Conservation (phyloP, 1,140 invertebrate species). For the Trachelipus rathkii region DNA sequence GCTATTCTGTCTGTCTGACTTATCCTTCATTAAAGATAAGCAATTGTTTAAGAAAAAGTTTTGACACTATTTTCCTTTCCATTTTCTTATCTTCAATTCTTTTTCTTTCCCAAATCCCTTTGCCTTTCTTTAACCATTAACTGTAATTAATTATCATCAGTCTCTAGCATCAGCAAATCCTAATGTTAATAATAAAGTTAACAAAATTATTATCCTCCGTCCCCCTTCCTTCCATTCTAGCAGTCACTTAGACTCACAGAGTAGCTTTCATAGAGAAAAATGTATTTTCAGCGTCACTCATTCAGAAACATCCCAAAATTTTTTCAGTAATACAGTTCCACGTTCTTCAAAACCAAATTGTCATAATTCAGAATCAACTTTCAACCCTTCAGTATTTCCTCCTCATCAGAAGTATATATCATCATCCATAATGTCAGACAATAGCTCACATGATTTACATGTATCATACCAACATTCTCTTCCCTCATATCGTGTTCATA, state of each 20-base stretch:
- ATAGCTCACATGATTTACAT: background rate
- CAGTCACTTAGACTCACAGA: background rate
- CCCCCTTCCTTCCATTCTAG: background rate
- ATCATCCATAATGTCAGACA: background rate
- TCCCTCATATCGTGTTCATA: background rate
- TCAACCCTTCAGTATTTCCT: background rate
- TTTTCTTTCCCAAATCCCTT: background rate
- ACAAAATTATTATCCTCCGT: background rate
- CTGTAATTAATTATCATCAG: background rate
- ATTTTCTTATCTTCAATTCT: background rate
- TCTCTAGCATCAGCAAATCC: background rate
- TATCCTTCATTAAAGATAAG: too few species aligned
- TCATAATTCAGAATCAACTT: background rate
- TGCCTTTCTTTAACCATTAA: background rate
- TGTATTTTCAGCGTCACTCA: background rate
- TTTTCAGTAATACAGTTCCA: too few species aligned
- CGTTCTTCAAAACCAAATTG: background rate
- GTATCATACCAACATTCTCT: background rate
- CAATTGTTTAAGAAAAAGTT: background rate
- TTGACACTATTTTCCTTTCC: background rate
- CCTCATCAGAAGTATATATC: background rate
- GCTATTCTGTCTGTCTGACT: too few species aligned
- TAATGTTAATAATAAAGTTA: background rate
- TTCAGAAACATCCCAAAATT: background rate
- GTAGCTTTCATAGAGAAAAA: background rate